A percentile compares a stretch with the other conserved stretches of the same genome.
Evolutionary conservation across 2,113 vertebrate species (phyloP).

Genomic region (Gobiocypris rarus): DNA sequence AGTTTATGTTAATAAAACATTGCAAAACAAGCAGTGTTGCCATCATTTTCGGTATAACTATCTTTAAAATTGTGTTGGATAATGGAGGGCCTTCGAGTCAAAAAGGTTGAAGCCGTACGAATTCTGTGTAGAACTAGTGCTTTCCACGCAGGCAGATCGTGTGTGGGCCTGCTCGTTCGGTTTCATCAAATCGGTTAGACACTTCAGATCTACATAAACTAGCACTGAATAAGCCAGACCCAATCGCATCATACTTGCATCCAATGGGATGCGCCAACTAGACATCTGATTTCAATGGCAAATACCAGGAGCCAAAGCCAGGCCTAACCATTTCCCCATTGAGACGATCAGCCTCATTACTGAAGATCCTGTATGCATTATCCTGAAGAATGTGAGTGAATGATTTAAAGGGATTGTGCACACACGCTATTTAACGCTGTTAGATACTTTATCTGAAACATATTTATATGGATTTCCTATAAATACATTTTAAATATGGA

Average conservation of each 20-base stretch:
- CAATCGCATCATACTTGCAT: background rate
- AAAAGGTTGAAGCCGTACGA: background rate
- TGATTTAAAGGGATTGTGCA: conserved; percentile 23
- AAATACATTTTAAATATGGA: background rate
- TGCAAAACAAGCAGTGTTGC: background rate
- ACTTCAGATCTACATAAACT: background rate
- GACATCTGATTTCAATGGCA: conserved; percentile 28
- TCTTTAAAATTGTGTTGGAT: too few relatives aligned
- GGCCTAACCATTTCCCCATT: conserved; percentile 21
- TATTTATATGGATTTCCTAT: conserved; percentile 1
- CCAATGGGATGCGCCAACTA: background rate
- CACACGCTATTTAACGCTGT: background rate
- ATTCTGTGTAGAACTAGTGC: background rate
- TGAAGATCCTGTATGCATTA: too few relatives aligned
- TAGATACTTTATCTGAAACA: conserved; percentile 10
- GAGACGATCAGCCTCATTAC: conserved; percentile 11
- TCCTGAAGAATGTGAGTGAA: background rate
- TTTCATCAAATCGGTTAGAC: conserved; percentile 1
- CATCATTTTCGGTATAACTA: background rate
- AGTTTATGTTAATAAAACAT: background rate
- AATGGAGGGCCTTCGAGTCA: background rate
- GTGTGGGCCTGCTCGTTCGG: background rate
- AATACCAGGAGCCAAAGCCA: background rate
- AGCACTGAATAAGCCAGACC: background rate
- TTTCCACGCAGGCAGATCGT: background rate